These are phyloP conservation scores for Dinomys branickii DNA, from an alignment of 2,113 vertebrate species.

Conservation along the genomic window DNA sequence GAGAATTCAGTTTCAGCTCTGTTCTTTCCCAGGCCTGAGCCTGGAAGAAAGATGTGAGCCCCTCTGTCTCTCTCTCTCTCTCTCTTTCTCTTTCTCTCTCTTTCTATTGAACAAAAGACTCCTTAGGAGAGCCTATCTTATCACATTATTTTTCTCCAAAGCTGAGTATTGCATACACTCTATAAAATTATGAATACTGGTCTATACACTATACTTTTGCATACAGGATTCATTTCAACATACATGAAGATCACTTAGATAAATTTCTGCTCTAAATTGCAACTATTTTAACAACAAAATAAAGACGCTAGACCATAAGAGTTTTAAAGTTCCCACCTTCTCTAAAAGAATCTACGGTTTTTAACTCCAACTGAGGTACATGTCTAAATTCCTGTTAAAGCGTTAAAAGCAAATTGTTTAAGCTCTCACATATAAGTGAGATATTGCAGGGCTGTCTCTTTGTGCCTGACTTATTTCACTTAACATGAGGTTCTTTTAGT, in stretches of 20 bases:
- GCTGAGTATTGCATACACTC: neutral
- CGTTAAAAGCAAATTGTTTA: neutral
- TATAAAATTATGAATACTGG: neutral
- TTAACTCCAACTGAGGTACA: neutral
- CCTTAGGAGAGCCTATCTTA: neutral
- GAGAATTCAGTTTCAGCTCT: neutral
- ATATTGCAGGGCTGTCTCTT: neutral
- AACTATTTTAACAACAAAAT: neutral
- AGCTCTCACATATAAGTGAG: neutral
- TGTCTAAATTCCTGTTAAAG: neutral
- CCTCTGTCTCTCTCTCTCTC: neutral
- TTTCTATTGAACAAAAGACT: neutral
- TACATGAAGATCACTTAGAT: neutral
- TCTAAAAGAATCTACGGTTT: neutral
- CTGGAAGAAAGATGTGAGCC: neutral
- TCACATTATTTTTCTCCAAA: neutral
- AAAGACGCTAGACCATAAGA: neutral
- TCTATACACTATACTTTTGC: neutral
- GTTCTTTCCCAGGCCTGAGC: neutral
- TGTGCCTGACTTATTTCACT: neutral
- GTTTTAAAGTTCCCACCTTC: neutral
- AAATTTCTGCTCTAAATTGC: conserved; percentile 2
- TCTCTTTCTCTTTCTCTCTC: neutral
- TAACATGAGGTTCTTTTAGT: neutral
- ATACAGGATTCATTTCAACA: neutral